Percentiles rank a stretch among this genome's conserved stretches.
Evolutionary conservation across 2,113 vertebrate species (phyloP).

Genomic region (Mionectes macconnelli): DNA sequence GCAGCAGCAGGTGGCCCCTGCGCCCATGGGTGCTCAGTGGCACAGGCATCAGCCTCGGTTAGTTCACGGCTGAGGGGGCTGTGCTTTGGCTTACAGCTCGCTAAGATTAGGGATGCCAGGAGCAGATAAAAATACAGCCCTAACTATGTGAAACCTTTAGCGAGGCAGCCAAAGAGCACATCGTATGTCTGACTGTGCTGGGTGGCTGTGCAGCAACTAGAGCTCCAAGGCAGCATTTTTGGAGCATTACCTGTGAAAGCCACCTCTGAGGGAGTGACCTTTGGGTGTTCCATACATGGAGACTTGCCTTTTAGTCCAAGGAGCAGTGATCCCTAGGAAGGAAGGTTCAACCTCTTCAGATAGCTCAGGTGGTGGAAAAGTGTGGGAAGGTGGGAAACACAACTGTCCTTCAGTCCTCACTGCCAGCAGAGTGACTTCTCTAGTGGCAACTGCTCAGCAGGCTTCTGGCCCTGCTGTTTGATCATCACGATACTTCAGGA

Average conservation of each 20-base stretch:
- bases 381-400: not conserved
- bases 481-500: not conserved
- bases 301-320: not conserved
- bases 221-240: not conserved
- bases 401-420: accelerated
- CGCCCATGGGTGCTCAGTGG: not conserved
- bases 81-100: not conserved
- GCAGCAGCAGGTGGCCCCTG: not conserved
- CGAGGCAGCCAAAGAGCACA: slow-evolving; percentile 26
- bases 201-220: not conserved
- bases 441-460: not conserved
- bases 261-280: slow-evolving; percentile 15
- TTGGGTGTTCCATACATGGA: not conserved
- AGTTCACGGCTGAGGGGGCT: not conserved
- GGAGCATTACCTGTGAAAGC: slow-evolving; percentile 25
- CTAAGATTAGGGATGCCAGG: slow-evolving; percentile 49
- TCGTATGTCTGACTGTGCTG: not conserved
- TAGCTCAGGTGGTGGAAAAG: not conserved
- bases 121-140: slow-evolving; percentile 46
- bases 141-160: slow-evolving; percentile 37
- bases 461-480: not conserved
- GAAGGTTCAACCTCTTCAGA: not conserved
- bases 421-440: not conserved
- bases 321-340: not conserved
- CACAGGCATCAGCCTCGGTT: accelerated